Base-by-base conservation (phyloP, 1,140 invertebrate genomes). In the Psix sp. region DNA sequence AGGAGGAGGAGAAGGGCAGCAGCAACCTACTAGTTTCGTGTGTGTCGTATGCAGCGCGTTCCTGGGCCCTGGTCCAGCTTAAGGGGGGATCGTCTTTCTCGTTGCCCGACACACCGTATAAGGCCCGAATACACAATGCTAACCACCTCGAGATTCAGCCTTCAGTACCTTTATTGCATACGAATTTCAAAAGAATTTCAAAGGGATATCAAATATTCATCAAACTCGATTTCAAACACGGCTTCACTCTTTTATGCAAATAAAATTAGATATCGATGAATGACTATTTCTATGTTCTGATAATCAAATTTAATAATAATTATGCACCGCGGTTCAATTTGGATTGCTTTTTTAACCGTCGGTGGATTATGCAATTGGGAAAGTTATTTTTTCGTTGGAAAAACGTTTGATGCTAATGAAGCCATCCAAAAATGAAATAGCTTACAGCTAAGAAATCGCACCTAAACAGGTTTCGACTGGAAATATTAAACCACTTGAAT, bases 21-120 rank as follows among this genome's bases (percentile, higher is more conserved):
- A n/a, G n/a, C n/a, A n/a, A n/a, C n/a, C n/a, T 63, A 57, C 45
- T 72, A 72, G 67, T 72, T 63, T 72, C 45, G 52, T 63, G 67
- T 72, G 36, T 72, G 52, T 20, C 46, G 59, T 71, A 71, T 71
- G 51, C 59, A 63, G 51, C 57, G 51, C 57, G 67, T 71, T 71
- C 67, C 18, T 39, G 43, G 67, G 51, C 63, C 67, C 59, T 71
- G 57, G 51, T 45, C 67, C 56, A 59, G 26, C 38, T 36, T 16
- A 11, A 36, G 43, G 66, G 49, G 56, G 57, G 67, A 71, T 43
- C 43, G 11, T 56, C 67, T 71, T 71, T 71, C 67, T 71, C 67
- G 42, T 56, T 56, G 49, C 42, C 42, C 67, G 51, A 57, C 67
- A 57, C 67, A 62, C 67, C 67, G 67, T 71, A 71, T 71, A 71